Conservation (phyloP, 2,797 vertebrate species). For the Pseudotriccus pelzelni region DNA sequence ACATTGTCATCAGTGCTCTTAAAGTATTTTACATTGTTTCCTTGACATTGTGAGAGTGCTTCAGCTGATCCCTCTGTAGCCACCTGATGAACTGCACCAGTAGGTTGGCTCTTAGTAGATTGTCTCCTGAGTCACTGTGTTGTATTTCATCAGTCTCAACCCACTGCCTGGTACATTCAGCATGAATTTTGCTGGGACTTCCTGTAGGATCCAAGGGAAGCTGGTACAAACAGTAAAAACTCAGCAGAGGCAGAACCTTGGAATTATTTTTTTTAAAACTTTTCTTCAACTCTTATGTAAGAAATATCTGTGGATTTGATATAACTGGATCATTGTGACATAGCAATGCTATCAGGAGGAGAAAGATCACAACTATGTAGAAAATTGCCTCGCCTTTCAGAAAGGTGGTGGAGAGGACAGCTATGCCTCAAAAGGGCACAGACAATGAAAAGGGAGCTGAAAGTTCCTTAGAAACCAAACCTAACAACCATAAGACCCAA, state of each 20-base stretch:
- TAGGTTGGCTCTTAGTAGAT: neutral
- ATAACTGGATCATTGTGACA: neutral
- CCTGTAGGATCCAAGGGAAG: neutral
- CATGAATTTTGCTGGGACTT: neutral
- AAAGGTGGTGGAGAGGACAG: constrained; percentile 37
- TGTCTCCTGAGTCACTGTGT: neutral
- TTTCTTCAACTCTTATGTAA: neutral
- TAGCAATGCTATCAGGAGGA: neutral
- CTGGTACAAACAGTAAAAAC: neutral
- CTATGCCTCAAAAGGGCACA: constrained; percentile 28
- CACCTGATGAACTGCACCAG: neutral
- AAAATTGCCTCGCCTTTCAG: neutral
- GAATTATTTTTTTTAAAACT: neutral
- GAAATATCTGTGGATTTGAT: neutral
- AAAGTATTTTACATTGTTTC: neutral
- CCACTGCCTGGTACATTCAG: neutral
- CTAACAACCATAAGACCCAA: constrained; percentile 40
- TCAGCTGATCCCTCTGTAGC: neutral
- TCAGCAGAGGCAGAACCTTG: neutral
- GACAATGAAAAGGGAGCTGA: neutral
- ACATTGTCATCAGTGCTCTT: neutral
- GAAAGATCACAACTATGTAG: neutral
- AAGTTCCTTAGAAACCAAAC: constrained; percentile 52
- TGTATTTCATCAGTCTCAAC: neutral
- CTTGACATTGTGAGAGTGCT: neutral